Percentiles rank a stretch among this genome's conserved stretches.
Conservation (phyloP, 92 coral and sea anemone genomes). For the Pocillopora grandis region DNA sequence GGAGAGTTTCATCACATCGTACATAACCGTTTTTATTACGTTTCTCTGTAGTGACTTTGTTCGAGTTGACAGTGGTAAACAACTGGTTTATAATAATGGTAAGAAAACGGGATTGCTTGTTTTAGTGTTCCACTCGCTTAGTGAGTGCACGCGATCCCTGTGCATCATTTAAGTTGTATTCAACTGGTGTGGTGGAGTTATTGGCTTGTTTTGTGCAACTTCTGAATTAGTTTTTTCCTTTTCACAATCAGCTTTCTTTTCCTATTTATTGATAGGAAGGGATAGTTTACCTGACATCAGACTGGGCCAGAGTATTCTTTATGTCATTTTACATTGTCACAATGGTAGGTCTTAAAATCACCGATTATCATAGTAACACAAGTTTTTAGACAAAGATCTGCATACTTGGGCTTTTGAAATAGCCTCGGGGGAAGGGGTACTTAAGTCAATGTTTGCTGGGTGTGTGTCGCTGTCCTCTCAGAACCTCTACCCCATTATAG, state of each 20-base stretch:
- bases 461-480: too few species aligned
- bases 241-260: neutral
- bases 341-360: slow-evolving; percentile 68
- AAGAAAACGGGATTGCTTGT: slow-evolving; percentile 13
- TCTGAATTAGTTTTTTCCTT: neutral
- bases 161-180: too few species aligned
- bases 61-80: slow-evolving; percentile 96
- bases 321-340: slow-evolving; percentile 91
- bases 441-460: too few species aligned
- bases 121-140: neutral
- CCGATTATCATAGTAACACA: neutral
- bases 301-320: slow-evolving; percentile 93
- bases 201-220: neutral
- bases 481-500: too few species aligned
- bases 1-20: neutral
- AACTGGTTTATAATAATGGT: slow-evolving; percentile 99
- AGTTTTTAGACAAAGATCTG: too few species aligned
- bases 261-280: slow-evolving; percentile 77
- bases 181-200: neutral
- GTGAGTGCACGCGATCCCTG: neutral
- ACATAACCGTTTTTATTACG: neutral
- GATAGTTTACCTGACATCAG: slow-evolving; percentile 78
- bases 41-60: slow-evolving; percentile 78
- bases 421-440: too few species aligned
- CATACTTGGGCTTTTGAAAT: too few species aligned